Conservation (phyloP, 2,113 vertebrate genomes). For the Tauraco erythrolophus region DNA sequence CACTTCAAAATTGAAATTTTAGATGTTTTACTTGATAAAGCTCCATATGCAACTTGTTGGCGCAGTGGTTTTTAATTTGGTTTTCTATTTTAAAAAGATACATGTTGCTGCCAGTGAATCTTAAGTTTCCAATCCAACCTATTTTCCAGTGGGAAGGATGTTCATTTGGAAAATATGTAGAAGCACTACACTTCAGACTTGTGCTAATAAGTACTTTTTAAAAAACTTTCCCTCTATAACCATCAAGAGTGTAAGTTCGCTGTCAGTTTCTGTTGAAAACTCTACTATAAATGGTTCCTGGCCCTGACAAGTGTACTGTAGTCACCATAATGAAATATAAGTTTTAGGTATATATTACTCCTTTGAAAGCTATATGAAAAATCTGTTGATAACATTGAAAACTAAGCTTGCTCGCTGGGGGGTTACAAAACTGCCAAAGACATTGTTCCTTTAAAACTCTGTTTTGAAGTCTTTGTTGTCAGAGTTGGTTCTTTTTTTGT, state of each 20-base stretch:
- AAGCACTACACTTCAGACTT: neutral
- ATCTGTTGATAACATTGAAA: neutral
- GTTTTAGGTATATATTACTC: neutral
- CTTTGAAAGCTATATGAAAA: neutral
- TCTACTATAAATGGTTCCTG: neutral
- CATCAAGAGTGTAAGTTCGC: neutral
- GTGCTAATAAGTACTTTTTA: neutral
- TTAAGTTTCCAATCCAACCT: neutral
- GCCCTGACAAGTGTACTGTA: neutral
- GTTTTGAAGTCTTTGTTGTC: neutral
- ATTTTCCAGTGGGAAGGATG: neutral
- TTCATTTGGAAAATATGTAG: neutral
- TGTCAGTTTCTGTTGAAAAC: neutral
- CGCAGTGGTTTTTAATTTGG: neutral
- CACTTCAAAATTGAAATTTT: neutral
- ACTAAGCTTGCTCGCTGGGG: neutral
- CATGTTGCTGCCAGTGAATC: neutral
- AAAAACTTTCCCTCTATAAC: neutral
- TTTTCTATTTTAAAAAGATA: neutral
- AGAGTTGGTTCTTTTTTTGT: neutral
- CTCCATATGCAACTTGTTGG: neutral
- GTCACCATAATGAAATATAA: neutral
- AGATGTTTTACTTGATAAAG: neutral
- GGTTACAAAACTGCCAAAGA: neutral
- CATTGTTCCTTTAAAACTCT: neutral